Conservation (phyloP, 2,113 vertebrate genomes). For the Poeciliopsis turrubarensis region DNA sequence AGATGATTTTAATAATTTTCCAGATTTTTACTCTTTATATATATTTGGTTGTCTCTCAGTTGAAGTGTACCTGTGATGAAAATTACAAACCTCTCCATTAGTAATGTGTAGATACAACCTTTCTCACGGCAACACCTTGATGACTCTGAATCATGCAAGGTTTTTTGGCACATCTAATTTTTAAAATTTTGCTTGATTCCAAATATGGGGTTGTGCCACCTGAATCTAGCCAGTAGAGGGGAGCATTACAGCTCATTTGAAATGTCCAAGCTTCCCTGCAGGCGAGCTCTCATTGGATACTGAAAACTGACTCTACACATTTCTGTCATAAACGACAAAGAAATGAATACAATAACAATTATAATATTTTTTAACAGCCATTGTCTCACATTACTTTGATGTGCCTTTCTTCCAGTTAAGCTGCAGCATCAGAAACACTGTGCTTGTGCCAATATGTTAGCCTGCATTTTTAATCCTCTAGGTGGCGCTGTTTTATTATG, state of each 20-base stretch:
- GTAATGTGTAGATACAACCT: not conserved
- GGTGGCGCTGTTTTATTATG: conserved; percentile 30
- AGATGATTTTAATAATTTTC: too few species aligned
- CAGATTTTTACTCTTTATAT: too few species aligned
- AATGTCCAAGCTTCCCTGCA: not conserved
- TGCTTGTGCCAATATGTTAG: not conserved
- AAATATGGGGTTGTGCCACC: not conserved
- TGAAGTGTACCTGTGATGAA: too few species aligned
- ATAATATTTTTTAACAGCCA: too few species aligned
- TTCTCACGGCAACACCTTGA: not conserved
- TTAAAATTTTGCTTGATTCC: not conserved
- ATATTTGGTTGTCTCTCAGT: too few species aligned
- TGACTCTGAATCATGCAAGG: not conserved
- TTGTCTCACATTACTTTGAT: not conserved
- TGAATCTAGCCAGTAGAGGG: conserved; percentile 42
- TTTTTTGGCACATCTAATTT: not conserved
- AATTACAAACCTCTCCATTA: not conserved
- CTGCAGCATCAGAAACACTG: not conserved
- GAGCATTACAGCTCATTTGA: conserved; percentile 32
- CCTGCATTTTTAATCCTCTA: conserved; percentile 6
- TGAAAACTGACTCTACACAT: too few species aligned
- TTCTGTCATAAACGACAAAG: too few species aligned
- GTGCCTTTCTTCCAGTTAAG: not conserved
- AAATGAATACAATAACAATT: too few species aligned
- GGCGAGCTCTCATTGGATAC: not conserved